Evolutionary conservation across 2,888 invertebrate species (phyloP), one percentile per base, ranked within the genome.

Genomic region (Lapara coniferarum): DNA sequence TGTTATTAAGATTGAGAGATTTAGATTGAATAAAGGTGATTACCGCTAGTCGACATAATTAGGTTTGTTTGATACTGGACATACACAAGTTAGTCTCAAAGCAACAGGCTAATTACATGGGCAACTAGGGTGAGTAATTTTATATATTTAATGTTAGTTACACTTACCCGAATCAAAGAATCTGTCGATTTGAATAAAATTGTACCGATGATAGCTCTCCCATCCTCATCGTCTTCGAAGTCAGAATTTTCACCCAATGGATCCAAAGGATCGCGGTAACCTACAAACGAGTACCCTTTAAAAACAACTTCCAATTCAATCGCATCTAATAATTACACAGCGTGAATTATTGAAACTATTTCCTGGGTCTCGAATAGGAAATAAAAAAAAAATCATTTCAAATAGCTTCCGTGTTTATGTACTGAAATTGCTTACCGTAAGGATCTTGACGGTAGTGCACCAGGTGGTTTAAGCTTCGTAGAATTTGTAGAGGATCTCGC

Each of bases 221-320:
- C 93, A 67, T 93, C 93, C 74, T 92, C 93, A 16, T 92, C 92
- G 6, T 92, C 93, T 59, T 91, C 91, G 66, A 91, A 90, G 66
- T 93, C 92, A 2, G 85, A 74, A 73, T 84, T 89, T 19, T 91
- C 92, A 30, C 85, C 87, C 5, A 89, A 73, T 12, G 88, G 84
- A 71, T 92, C 92, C 71, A 87, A 70, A 0, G 88, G 84, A 71
- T 91, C 92, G 14, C 88, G 85, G 57, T 85, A 89, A 53, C 87
- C 91, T 92, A 68, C 0, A 56, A 72, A 72, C 75, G 63, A 69
- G 14, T 70, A 66, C 66, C 63, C 0, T 53, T 19, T 25, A 51
- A 10, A n/a, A 44, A n/a, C n/a, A 55, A 19, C 6, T 25, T 19
- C 10, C 10, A 14, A 16, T 4, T 6, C 10, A 49, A 25, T n/a